Conservation (phyloP, 2,797 vertebrate species). For the Borostomias antarcticus region DNA sequence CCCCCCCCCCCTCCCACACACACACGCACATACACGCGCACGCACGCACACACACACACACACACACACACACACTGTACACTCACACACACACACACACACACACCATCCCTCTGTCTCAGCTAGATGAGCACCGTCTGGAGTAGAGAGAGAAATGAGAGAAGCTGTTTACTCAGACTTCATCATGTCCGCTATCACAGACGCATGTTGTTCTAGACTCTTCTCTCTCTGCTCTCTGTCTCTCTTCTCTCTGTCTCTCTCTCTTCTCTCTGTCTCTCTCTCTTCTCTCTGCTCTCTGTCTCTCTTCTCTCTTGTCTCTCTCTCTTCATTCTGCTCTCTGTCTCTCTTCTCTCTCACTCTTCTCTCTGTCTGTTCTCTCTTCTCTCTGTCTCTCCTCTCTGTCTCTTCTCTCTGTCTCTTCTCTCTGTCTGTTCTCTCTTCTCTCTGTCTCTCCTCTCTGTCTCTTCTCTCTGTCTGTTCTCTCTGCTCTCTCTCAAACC, state of each 20-base stretch:
- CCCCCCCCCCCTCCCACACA: too few relatives aligned
- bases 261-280: slow-evolving; percentile 33
- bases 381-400: slow-evolving; percentile 45
- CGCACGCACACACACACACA: too few relatives aligned
- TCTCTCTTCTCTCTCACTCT: background rate
- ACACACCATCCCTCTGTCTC: too few relatives aligned
- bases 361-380: too few relatives aligned
- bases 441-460: slow-evolving; percentile 51
- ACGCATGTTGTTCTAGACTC: too few relatives aligned
- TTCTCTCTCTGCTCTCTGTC: slow-evolving; percentile 45
- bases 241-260: slow-evolving; percentile 32
- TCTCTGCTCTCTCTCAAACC: slow-evolving; percentile 26
- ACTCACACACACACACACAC: too few relatives aligned
- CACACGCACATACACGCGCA: too few relatives aligned
- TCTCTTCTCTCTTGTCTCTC: background rate
- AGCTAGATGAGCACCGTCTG: too few relatives aligned
- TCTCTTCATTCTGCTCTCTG: background rate
- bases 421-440: slow-evolving; percentile 33
- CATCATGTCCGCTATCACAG: too few relatives aligned
- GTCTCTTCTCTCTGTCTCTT: slow-evolving; percentile 18
- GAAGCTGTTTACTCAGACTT: too few relatives aligned
- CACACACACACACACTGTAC: too few relatives aligned
- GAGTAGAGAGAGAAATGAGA: too few relatives aligned
- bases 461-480: slow-evolving; percentile 34
- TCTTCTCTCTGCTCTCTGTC: background rate